Evolutionary conservation across 2,113 vertebrate genomes (phyloP).

Genomic region (Pteropus alecto): DNA sequence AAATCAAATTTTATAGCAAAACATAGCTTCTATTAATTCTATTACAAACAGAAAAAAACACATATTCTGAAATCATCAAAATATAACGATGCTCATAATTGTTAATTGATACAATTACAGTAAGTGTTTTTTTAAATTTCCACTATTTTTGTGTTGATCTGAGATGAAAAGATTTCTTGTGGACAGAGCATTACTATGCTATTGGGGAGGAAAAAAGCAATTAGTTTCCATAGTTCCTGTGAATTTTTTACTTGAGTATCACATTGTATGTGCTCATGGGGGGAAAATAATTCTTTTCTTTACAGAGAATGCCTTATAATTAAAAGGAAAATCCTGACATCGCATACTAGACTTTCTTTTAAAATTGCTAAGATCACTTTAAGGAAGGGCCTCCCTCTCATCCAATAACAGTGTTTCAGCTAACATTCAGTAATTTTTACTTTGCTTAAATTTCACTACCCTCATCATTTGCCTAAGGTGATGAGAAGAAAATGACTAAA

Average conservation of each 20-base stretch:
- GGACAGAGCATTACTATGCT: not conserved
- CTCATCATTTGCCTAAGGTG: not conserved
- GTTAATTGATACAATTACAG: not conserved
- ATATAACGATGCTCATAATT: not conserved
- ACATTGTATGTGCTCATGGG: not conserved
- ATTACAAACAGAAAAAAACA: not conserved
- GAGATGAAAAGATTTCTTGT: not conserved
- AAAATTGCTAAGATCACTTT: not conserved
- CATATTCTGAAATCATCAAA: not conserved
- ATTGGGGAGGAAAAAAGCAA: not conserved
- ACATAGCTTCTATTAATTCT: not conserved
- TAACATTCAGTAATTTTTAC: not conserved
- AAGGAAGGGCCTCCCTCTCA: not conserved
- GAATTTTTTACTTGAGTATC: not conserved
- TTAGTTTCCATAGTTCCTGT: not conserved
- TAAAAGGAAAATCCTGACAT: not conserved
- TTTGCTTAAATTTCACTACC: not conserved
- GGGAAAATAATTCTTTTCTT: not conserved
- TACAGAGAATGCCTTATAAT: not conserved
- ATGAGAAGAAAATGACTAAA: not conserved
- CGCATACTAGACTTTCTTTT: not conserved
- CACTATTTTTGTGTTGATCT: not conserved
- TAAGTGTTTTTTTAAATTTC: not conserved
- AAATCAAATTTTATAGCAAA: not conserved
- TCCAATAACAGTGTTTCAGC: not conserved